phyloP scores from a whole-genome alignment of 2,888 invertebrate species.

The Dione vanillae region DNA sequence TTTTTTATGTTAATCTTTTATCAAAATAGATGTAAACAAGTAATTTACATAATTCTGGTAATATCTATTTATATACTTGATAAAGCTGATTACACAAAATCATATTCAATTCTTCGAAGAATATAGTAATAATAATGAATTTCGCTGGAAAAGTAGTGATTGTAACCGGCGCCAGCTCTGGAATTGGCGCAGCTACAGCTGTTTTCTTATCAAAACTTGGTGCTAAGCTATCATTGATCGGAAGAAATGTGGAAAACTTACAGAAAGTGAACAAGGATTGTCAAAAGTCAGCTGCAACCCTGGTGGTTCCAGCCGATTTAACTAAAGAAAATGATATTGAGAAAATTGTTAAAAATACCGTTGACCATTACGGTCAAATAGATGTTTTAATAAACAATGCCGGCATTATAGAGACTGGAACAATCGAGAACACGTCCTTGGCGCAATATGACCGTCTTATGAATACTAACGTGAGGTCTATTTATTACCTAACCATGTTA shows the following conservation, averaged over 20 bases:
- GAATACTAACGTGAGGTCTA: conserved; percentile 93
- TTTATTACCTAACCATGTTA: conserved; percentile 93
- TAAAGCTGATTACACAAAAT: conserved; percentile 34
- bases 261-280: conserved; percentile 73
- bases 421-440: conserved; percentile 92
- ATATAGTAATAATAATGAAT: conserved; percentile 65
- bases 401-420: conserved; percentile 91
- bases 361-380: conserved; percentile 89
- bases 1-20: conserved; percentile 13
- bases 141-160: conserved; percentile 90
- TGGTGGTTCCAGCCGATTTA: conserved; percentile 88
- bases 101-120: background rate
- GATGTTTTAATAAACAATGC: conserved; percentile 96
- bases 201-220: conserved; percentile 90
- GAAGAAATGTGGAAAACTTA: conserved; percentile 87
- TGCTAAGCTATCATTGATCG: conserved; percentile 88
- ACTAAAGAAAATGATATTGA: conserved; percentile 89
- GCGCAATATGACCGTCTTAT: conserved; percentile 95
- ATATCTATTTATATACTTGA: conserved; percentile 50
- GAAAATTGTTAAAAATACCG: conserved; percentile 88
- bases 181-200: conserved; percentile 93
- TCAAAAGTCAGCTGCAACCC: conserved; percentile 73
- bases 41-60: conserved; percentile 40
- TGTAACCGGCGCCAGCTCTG: conserved; percentile 93
- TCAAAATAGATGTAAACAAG: conserved; percentile 35